Conservation (phyloP, 1,140 invertebrate genomes). For the Caerostris darwini region DNA sequence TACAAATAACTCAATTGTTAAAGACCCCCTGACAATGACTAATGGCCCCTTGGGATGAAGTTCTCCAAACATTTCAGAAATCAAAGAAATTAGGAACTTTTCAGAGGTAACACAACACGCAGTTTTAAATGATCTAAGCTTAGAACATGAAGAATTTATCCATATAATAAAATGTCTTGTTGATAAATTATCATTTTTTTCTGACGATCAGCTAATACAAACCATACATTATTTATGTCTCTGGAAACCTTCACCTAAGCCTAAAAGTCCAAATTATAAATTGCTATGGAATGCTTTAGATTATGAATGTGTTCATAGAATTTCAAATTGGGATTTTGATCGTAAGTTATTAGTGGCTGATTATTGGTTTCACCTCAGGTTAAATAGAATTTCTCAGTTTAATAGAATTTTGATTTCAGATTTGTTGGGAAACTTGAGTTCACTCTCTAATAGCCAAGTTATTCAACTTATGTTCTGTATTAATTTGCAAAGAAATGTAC, state of each 20-base stretch:
- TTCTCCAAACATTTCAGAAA: background rate
- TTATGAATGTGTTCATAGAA: conserved; percentile 52
- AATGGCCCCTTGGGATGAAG: background rate
- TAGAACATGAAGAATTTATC: conserved; percentile 49
- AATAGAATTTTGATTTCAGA: conserved; percentile 24
- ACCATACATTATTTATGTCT: conserved; percentile 66
- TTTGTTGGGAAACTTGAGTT: background rate
- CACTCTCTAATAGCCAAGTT: conserved; percentile 11
- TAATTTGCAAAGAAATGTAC: conserved; percentile 58
- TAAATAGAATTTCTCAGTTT: conserved; percentile 61
- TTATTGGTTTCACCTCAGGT: conserved; percentile 68
- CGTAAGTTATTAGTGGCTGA: conserved; percentile 55
- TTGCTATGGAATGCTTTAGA: conserved; percentile 66
- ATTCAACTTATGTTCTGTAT: conserved; percentile 72
- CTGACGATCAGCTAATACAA: conserved; percentile 23
- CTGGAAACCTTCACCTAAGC: conserved; percentile 44
- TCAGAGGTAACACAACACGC: conserved; percentile 21
- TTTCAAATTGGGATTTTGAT: conserved; percentile 27
- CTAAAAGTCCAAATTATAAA: conserved; percentile 50
- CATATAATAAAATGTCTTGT: background rate
- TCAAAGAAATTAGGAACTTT: conserved; percentile 2
- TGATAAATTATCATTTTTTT: background rate
- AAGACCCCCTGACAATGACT: background rate
- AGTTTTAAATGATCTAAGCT: background rate
- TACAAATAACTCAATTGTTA: conserved; percentile 28